Base-by-base conservation (phyloP, 2,797 vertebrate species). In the Allobates femoralis region DNA sequence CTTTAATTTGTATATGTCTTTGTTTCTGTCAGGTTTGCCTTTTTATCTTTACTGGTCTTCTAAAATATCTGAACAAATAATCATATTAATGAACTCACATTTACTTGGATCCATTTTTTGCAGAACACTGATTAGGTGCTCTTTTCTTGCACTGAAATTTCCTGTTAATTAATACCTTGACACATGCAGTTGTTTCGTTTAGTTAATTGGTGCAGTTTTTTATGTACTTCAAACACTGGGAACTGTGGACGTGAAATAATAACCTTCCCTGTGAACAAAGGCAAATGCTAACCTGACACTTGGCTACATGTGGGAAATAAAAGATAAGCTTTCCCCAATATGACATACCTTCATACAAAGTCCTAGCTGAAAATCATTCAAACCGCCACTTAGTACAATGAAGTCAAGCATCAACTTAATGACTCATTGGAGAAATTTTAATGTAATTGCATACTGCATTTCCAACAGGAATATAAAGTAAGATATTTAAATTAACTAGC, bases 241-340 rank as follows among this genome's bases (percentile, higher is more conserved):
- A 64, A 64, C 16, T 64, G 28, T 64, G 26, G 14, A 30, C 26
- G 3, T 30, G 28, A 64, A 64, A 64, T 28, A 64, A 28, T 64
- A 64, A 64, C 62, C 62, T 64, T 64, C 62, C 30, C 26, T 64
- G 62, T 64, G 62, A 64, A 64, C 62, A 64, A 64, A 64, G 28
- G 26, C 62, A 64, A 26, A 30, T 30, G 3, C 23, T 64, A 28
- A n/a, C 26, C 62, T 28, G 62, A 30, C 62, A 64, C 62, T 28
- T 64, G 28, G 12, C 26, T 30, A 32, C 3, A 55, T 21, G 74
- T 32, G 15, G 7, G 30, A 77, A 53, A 77, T 77, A 32, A 30
- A 8, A 55, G 26, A 30, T 55, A 55, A 8, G 14, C 14, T 30
- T 28, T 75, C 15, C n/a, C 26, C 46, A 18, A 32, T 37, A 19